Evolutionary conservation across 2,113 vertebrate genomes (phyloP).

Genomic region (Plectropomus leopardus): DNA sequence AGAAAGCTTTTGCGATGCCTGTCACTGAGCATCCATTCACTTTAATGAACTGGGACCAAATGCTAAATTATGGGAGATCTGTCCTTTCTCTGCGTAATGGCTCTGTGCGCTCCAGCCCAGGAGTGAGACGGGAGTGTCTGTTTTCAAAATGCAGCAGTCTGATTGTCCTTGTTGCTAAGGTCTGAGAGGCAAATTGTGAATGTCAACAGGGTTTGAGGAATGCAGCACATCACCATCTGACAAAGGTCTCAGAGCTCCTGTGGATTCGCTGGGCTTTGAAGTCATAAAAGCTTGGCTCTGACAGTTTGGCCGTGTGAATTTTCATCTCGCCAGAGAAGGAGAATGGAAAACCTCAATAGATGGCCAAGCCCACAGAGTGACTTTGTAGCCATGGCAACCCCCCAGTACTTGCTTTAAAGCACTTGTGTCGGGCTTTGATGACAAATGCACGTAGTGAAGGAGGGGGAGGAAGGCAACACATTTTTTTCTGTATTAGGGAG

Average conservation of each 20-base stretch:
- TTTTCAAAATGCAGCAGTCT: constrained; percentile 35
- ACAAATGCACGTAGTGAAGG: constrained; percentile 61
- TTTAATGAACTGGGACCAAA: constrained; percentile 30
- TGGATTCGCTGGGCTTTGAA: constrained; percentile 70
- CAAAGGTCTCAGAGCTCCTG: constrained; percentile 68
- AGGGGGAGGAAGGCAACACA: constrained; percentile 22
- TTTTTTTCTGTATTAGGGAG: constrained; percentile 42
- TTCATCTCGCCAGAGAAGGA: constrained; percentile 50
- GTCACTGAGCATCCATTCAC: constrained; percentile 58
- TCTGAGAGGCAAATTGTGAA: constrained; percentile 59
- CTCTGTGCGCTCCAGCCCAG: constrained; percentile 16
- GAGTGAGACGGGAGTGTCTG: constrained; percentile 16
- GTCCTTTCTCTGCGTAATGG: constrained; percentile 42
- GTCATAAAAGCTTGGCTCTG: constrained; percentile 64
- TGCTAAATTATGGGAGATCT: constrained; percentile 47
- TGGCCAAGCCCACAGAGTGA: constrained; percentile 67
- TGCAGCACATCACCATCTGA: constrained; percentile 48
- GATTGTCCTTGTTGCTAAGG: constrained; percentile 55
- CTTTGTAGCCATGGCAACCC: constrained; percentile 81
- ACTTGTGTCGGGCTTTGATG: constrained; percentile 73
- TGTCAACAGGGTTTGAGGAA: constrained; percentile 65
- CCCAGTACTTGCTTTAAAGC: constrained; percentile 62
- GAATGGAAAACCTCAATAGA: constrained; percentile 59
- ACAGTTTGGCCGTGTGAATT: constrained; percentile 69
- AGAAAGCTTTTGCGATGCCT: constrained; percentile 34